A percentile compares a stretch with the other conserved stretches of the same genome.
phyloP scores from a whole-genome alignment of 2,113 vertebrate species.

The Camelus bactrianus region DNA sequence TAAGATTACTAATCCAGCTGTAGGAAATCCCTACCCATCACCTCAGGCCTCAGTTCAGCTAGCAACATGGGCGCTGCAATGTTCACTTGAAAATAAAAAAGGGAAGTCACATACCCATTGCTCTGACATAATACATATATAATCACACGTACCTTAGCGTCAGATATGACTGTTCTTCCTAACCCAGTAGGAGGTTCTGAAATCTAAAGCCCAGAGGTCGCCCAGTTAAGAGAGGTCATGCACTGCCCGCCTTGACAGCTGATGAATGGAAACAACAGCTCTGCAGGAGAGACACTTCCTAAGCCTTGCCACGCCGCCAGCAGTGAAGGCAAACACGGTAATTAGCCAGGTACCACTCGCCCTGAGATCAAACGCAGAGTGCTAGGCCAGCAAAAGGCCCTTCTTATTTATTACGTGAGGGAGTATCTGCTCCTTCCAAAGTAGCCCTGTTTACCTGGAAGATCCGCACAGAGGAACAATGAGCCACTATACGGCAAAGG shows the following conservation, averaged over 20 bases:
- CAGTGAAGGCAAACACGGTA: slow-evolving; percentile 55
- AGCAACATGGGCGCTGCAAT: neutral
- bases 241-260: neutral
- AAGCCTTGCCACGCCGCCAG: slow-evolving; percentile 41
- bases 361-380: slow-evolving; percentile 75
- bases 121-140: neutral
- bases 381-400: slow-evolving; percentile 62
- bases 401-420: slow-evolving; percentile 68
- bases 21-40: neutral
- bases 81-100: slow-evolving; percentile 57
- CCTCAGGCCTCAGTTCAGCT: neutral
- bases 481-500: slow-evolving; percentile 51
- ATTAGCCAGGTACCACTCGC: slow-evolving; percentile 64
- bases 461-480: slow-evolving; percentile 62
- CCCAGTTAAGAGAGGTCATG: slow-evolving; percentile 37
- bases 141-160: neutral
- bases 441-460: slow-evolving; percentile 67
- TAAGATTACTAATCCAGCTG: neutral
- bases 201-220: slow-evolving; percentile 48
- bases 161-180: slow-evolving; percentile 23
- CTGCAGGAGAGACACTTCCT: slow-evolving; percentile 54
- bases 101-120: neutral
- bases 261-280: slow-evolving; percentile 63
- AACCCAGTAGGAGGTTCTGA: neutral
- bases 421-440: slow-evolving; percentile 68